These are phyloP conservation scores for Punctoribates punctum DNA, from an alignment of 2,888 invertebrate genomes.

Conservation along the genomic window DNA sequence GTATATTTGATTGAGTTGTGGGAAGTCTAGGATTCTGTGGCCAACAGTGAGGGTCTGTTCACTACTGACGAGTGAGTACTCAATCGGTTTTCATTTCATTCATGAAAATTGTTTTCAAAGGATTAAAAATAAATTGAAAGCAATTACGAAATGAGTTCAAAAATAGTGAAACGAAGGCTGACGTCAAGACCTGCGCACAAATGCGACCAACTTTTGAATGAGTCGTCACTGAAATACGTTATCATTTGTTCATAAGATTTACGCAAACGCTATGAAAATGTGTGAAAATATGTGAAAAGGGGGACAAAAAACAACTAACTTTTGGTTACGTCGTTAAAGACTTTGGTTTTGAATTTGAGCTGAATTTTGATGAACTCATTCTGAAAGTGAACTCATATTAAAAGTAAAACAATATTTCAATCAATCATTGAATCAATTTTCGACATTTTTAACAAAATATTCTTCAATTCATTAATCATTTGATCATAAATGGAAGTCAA, in stretches of 20 bases:
- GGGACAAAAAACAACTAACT: neutral
- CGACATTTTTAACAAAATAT: neutral
- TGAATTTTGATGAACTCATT: conserved; percentile 28
- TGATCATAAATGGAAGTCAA: neutral
- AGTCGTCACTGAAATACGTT: neutral
- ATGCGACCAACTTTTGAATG: neutral
- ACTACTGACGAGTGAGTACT: too few species aligned
- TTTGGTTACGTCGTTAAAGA: neutral
- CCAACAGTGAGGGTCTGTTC: too few species aligned
- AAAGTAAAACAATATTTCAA: neutral
- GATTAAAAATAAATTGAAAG: neutral
- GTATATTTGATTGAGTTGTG: too few species aligned
- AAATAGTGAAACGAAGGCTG: neutral
- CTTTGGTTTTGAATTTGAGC: neutral
- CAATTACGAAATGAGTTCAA: conserved; percentile 3
- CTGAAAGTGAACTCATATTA: conserved; percentile 9
- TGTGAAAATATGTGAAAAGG: neutral
- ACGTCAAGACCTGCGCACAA: conserved; percentile 3
- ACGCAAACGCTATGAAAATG: neutral
- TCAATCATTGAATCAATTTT: neutral
- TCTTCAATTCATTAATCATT: neutral
- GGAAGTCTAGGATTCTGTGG: too few species aligned
- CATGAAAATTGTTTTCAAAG: neutral
- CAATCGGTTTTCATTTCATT: too few species aligned
- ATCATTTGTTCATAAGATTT: neutral